These are phyloP conservation scores for Ibidorhyncha struthersii DNA, from an alignment of 2,113 vertebrate species.

Conservation along the genomic window DNA sequence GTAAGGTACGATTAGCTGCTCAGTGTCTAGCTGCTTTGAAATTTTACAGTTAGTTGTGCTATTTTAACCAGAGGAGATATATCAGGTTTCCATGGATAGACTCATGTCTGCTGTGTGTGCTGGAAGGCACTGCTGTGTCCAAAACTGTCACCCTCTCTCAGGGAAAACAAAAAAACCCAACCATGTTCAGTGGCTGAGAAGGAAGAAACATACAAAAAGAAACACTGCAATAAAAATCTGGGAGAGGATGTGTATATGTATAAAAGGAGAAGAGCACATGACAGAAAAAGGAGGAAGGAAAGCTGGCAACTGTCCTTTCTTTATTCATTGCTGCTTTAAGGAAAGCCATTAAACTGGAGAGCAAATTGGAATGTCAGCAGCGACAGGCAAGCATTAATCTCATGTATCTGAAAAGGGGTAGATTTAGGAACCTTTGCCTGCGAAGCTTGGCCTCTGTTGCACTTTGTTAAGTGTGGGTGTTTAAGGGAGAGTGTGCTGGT, in stretches of 20 bases:
- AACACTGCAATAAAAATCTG: not conserved
- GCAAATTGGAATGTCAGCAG: conserved; percentile 18
- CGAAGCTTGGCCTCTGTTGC: not conserved
- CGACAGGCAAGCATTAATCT: not conserved
- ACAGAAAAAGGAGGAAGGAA: not conserved
- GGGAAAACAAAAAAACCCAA: not conserved
- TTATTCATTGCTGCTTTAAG: not conserved
- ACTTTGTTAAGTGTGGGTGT: not conserved
- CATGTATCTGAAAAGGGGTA: not conserved
- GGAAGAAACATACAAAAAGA: not conserved
- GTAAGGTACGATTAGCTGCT: conserved; percentile 41
- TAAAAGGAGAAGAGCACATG: not conserved
- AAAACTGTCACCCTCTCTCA: not conserved
- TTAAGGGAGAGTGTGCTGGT: not conserved
- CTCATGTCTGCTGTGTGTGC: not conserved
- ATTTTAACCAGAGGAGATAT: conserved; percentile 32
- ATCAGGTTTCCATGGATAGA: not conserved
- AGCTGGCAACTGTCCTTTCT: not conserved
- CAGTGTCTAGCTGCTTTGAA: conserved; percentile 46
- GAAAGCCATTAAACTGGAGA: not conserved
- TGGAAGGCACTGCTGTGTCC: not conserved
- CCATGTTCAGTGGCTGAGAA: not conserved
- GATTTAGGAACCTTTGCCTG: not conserved
- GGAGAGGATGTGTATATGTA: not conserved
- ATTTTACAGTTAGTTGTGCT: conserved; percentile 64